Evolutionary conservation across 2,797 vertebrate genomes (phyloP), one percentile per base, ranked within the genome.

Genomic region (Dromococcyx pavoninus): DNA sequence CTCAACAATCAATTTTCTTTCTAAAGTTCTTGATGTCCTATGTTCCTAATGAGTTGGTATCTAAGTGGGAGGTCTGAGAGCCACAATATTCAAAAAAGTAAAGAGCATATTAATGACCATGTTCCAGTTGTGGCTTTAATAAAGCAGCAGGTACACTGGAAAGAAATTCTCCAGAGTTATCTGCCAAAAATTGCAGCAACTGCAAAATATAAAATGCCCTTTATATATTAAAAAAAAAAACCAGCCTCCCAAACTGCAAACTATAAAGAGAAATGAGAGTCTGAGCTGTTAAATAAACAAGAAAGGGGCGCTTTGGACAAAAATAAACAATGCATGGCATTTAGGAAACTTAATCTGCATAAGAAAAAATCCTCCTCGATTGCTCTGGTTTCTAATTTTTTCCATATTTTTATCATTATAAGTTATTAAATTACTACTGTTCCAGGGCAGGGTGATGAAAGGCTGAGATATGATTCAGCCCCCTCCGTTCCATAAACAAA

Each of bases 351-450:
- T 86, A 89, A 91, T 94, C 91, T 96, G 51, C 24, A 94, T 95
- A 64, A 93, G 65, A 61, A 43, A 77, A 91, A 64, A 17, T 46
- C 8, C 66, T 71, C 33, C 48, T 94, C 44, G 0, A 92, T 96
- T 74, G 41, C 86, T 90, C 88, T 90, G 71, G 71, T 75, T 96
- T 89, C 84, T 95, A 91, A 96, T 95, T 95, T 96, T 94, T 97
- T 97, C 95, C 95, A 97, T 71, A 95, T 97, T 97, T 97, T 91
- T 95, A 67, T 92, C 78, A 89, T 87, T 94, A 95, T 53, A 88
- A 1, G 1, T 93, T 93, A 96, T 88, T 94, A 95, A 91, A 97
- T 89, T 75, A 95, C 94, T 80, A 87, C 78, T 94, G 94, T 97
- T 96, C 88, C 79, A 93, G 70, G 73, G 57, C 74, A 94, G 84